Percentiles rank a stretch among this genome's conserved stretches.
These are phyloP conservation scores for Scomber japonicus DNA, from an alignment of 2,113 vertebrate species.

Conservation along the genomic window DNA sequence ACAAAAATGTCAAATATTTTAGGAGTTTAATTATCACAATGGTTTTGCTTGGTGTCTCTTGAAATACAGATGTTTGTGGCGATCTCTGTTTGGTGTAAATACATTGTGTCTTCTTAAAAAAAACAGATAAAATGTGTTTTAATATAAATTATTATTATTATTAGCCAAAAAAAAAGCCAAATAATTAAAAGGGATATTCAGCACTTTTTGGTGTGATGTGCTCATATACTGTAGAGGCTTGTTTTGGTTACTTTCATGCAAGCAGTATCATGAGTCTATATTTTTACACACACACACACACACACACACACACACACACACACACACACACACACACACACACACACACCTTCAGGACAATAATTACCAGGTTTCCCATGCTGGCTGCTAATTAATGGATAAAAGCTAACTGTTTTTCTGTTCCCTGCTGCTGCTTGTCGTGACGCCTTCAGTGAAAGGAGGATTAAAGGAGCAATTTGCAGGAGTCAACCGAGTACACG, in stretches of 20 bases:
- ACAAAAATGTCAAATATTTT: too few species aligned
- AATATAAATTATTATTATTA: too few species aligned
- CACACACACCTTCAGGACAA: conserved; percentile 7
- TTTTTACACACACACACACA: not conserved
- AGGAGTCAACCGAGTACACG: not conserved
- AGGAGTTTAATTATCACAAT: too few species aligned
- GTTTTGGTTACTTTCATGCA: conserved; percentile 1
- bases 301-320: too few species aligned
- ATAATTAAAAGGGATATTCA: too few species aligned
- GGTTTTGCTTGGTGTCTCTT: too few species aligned
- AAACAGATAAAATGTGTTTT: too few species aligned
- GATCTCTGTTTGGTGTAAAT: too few species aligned
- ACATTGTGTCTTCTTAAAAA: too few species aligned
- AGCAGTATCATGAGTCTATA: not conserved
- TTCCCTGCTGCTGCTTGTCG: conserved; percentile 7
- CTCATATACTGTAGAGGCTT: not conserved
- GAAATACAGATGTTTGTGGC: too few species aligned
- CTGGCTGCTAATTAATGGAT: conserved; percentile 6
- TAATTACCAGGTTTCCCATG: not conserved
- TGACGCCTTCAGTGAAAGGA: conserved; percentile 9
- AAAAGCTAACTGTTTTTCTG: not conserved
- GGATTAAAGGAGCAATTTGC: conserved; percentile 43
- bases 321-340: not conserved
- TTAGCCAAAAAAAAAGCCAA: too few species aligned
- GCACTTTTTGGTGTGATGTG: too few species aligned